Conservation (phyloP, 2,113 vertebrate genomes). For the Hippolais icterina region DNA sequence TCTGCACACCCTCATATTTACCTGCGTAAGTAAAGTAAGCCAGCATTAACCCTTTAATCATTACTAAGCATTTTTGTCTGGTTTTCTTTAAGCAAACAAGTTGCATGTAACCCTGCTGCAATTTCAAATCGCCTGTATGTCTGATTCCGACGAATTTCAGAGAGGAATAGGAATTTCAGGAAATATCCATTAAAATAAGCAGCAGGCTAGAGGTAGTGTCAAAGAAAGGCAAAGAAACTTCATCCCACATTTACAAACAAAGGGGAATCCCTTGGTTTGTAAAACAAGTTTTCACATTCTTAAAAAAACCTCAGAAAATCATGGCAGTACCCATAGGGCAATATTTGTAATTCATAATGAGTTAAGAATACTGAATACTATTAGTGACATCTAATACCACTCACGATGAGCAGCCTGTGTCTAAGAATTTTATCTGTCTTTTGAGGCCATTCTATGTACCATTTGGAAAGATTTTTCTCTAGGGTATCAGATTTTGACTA, state of each 20-base stretch:
- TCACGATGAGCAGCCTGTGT: not conserved
- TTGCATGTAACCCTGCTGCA: rapidly evolving
- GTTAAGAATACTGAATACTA: not conserved
- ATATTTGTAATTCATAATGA: not conserved
- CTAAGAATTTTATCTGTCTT: not conserved
- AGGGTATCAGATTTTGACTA: not conserved
- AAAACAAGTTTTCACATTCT: not conserved
- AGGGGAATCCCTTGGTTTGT: not conserved
- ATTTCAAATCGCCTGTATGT: not conserved
- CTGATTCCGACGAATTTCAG: not conserved
- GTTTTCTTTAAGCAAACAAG: not conserved
- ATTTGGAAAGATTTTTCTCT: not conserved
- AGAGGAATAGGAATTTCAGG: not conserved
- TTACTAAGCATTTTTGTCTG: not conserved
- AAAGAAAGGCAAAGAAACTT: not conserved
- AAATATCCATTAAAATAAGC: not conserved
- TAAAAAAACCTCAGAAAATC: not conserved
- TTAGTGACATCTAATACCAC: not conserved
- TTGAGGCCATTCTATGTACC: not conserved
- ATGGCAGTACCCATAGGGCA: not conserved
- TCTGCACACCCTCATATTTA: not conserved
- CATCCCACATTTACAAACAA: not conserved
- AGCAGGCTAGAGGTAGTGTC: not conserved
- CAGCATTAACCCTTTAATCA: not conserved
- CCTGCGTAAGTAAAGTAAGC: not conserved